Evolutionary conservation across 2,888 invertebrate genomes (phyloP).

Genomic region (Drosophila pseudotalamancana): DNA sequence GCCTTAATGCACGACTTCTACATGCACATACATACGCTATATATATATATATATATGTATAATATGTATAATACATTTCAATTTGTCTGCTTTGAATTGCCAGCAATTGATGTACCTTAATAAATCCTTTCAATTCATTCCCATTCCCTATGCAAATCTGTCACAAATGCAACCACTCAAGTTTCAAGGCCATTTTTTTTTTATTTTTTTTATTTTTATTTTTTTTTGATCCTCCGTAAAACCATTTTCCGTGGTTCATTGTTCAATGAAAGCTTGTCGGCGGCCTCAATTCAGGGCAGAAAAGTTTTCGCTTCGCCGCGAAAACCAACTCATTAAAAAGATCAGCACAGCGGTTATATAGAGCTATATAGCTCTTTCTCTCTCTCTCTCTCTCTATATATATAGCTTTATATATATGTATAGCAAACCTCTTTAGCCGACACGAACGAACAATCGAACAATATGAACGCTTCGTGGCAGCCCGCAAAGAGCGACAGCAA

Average conservation of each 20-base stretch:
- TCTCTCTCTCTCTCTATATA: too few species aligned
- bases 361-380: slow-evolving; percentile 9
- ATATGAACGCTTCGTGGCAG: slow-evolving; percentile 72
- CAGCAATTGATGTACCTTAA: not conserved
- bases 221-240: too few species aligned
- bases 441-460: slow-evolving; percentile 70
- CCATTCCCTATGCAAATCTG: slow-evolving; percentile 18
- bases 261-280: slow-evolving; percentile 58
- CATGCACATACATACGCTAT: too few species aligned
- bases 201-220: too few species aligned
- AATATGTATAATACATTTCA: not conserved
- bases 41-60: too few species aligned
- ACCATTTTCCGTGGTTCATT: slow-evolving; percentile 29
- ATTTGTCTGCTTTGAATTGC: not conserved
- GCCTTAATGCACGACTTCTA: too few species aligned
- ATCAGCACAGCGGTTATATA: slow-evolving; percentile 54
- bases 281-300: slow-evolving; percentile 69
- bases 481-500: slow-evolving; percentile 32
- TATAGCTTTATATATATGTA: too few species aligned
- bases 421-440: too few species aligned
- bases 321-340: slow-evolving; percentile 77
- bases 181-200: slow-evolving; percentile 60
- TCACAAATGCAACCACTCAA: slow-evolving; percentile 54
- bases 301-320: slow-evolving; percentile 67
- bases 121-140: too few species aligned